Conservation (phyloP, 2,888 invertebrate species). For the Steinernema carpocapsae region DNA sequence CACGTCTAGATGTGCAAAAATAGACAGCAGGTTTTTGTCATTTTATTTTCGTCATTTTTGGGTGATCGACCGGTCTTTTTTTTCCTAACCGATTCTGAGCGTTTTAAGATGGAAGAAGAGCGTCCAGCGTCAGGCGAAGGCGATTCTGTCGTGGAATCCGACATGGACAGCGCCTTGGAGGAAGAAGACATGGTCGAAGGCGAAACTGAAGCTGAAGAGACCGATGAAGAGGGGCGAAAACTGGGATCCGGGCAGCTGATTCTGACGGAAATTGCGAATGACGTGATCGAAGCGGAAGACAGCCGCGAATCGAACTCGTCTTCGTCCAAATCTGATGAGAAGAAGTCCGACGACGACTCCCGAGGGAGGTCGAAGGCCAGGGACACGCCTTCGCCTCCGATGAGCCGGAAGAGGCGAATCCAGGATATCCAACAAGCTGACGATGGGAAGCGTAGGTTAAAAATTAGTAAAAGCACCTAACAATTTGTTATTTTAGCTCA, state of each 20-base stretch:
- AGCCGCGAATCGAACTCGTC: background rate
- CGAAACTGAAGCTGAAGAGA: constrained; percentile 8
- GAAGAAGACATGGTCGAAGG: background rate
- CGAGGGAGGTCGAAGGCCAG: constrained; percentile 2
- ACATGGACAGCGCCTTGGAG: constrained; percentile 9
- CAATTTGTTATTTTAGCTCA: background rate
- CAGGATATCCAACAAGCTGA: constrained; percentile 3
- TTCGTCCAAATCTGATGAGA: constrained; percentile 18
- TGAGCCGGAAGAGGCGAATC: constrained; percentile 18
- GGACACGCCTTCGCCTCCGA: constrained; percentile 4
- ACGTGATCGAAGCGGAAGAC: constrained; percentile 6
- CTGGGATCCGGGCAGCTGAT: background rate
- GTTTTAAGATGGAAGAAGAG: background rate
- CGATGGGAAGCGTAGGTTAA: background rate
- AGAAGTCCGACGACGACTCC: constrained; percentile 21
- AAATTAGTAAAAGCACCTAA: background rate
- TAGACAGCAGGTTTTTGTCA: too few species aligned
- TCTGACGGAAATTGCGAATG: constrained; percentile 1
- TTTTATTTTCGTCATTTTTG: too few species aligned
- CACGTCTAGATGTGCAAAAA: background rate
- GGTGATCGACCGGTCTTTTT: too few species aligned
- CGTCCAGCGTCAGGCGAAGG: background rate
- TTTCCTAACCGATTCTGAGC: background rate
- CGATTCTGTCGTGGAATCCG: background rate
- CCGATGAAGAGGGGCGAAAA: background rate